Conservation (phyloP, 2,113 vertebrate species). For the Microcebus murinus region DNA sequence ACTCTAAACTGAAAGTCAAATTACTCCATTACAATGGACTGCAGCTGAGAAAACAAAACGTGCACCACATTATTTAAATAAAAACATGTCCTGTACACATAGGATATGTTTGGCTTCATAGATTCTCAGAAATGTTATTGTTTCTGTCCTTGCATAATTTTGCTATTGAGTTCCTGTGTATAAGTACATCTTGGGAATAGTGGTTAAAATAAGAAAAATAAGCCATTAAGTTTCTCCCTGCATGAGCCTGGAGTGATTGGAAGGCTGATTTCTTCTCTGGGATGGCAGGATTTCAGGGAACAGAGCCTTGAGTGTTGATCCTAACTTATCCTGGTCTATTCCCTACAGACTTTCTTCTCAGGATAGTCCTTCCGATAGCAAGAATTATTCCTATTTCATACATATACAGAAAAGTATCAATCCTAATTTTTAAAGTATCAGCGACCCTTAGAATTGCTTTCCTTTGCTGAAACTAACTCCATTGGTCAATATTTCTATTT, state of each 20-base stretch:
- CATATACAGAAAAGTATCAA: background rate
- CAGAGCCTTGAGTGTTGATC: background rate
- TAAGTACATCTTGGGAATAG: slow-evolving; percentile 66
- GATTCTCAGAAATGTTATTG: slow-evolving; percentile 72
- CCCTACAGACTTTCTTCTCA: background rate
- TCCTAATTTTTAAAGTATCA: background rate
- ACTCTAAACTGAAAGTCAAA: slow-evolving; percentile 54
- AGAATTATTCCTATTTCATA: background rate
- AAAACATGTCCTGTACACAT: slow-evolving; percentile 2
- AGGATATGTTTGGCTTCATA: slow-evolving; percentile 63
- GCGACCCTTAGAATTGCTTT: background rate
- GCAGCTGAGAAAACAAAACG: slow-evolving; percentile 76
- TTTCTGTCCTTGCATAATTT: slow-evolving; percentile 72
- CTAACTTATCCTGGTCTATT: background rate
- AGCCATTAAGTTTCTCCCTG: slow-evolving; percentile 44
- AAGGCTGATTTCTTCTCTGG: slow-evolving; percentile 24
- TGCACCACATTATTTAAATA: slow-evolving; percentile 62
- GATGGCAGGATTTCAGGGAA: slow-evolving; percentile 11
- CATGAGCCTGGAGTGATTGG: slow-evolving; percentile 2
- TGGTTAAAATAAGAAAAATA: slow-evolving; percentile 74
- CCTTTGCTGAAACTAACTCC: background rate
- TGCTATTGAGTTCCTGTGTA: slow-evolving; percentile 65
- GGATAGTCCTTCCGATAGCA: background rate
- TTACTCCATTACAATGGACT: slow-evolving; percentile 54
- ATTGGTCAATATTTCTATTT: background rate